Conservation (phyloP, 2,797 vertebrate genomes). For the Chaetodon trifasciatus region DNA sequence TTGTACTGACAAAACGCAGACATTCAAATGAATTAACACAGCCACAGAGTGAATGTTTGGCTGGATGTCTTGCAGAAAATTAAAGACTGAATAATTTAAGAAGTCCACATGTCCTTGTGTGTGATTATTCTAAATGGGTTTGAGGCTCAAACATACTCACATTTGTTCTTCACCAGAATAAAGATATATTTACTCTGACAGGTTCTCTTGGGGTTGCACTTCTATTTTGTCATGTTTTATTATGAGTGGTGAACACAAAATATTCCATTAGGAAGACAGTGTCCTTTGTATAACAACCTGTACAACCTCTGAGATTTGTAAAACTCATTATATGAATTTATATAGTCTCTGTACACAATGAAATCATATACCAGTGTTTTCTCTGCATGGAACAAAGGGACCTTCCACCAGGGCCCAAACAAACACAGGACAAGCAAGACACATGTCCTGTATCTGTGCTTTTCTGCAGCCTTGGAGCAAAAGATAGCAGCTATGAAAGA, state of each 20-base stretch:
- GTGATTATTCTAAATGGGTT: conserved; percentile 28
- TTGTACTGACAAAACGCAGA: background rate
- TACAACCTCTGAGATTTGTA: conserved; percentile 3
- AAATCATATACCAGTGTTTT: conserved; percentile 4
- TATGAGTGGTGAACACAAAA: background rate
- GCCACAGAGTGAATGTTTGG: conserved; percentile 5
- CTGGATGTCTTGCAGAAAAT: conserved; percentile 17
- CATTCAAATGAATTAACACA: background rate
- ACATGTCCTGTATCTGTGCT: conserved; percentile 25
- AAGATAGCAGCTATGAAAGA: conserved; percentile 22
- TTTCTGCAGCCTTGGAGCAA: conserved; percentile 37
- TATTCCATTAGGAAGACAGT: background rate
- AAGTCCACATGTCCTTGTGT: conserved; percentile 1
- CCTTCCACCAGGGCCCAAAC: conserved; percentile 23
- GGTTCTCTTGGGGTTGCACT: background rate
- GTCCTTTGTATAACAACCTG: background rate
- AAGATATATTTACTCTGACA: conserved; percentile 4
- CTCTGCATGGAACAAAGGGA: conserved; percentile 26
- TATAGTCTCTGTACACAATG: background rate
- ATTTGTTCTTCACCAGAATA: background rate
- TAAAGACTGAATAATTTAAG: conserved; percentile 32
- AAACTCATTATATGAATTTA: conserved; percentile 9
- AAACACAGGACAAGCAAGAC: conserved; percentile 43
- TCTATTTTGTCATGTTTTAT: background rate
- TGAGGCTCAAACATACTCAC: background rate